Evolutionary conservation across 2,888 invertebrate genomes (phyloP).

Genomic region (Phyllotreta striolata): DNA sequence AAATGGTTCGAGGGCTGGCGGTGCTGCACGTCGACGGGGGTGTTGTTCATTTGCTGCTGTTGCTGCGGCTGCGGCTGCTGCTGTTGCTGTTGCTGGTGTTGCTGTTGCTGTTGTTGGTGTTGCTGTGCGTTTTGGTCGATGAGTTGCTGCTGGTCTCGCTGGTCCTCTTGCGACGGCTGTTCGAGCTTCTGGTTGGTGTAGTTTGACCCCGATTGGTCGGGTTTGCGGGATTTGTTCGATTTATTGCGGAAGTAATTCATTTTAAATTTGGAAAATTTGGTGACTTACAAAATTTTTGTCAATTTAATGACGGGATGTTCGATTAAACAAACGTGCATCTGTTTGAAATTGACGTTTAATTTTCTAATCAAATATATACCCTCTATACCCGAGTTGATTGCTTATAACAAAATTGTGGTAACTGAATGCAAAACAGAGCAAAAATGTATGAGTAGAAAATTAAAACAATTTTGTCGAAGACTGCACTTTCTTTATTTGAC

Average conservation of each 20-base stretch:
- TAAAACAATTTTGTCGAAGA: too few relatives aligned
- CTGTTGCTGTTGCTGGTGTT: neutral
- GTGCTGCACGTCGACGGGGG: too few relatives aligned
- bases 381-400: too few relatives aligned
- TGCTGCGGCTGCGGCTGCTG: neutral
- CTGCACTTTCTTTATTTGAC: too few relatives aligned
- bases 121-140: too few relatives aligned
- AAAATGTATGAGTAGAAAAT: too few relatives aligned
- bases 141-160: neutral
- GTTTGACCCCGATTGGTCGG: neutral
- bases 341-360: too few relatives aligned
- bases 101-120: neutral
- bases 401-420: too few relatives aligned
- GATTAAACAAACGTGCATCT: neutral
- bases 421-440: too few relatives aligned
- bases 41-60: neutral
- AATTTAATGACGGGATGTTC: conserved; percentile 1
- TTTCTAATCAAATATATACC: too few relatives aligned
- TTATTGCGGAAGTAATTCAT: conserved; percentile 15
- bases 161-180: neutral
- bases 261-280: neutral
- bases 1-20: too few relatives aligned
- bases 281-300: neutral
- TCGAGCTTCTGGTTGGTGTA: conserved; percentile 1
- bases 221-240: conserved; percentile 8